phyloP scores from a whole-genome alignment of 1,140 invertebrate genomes.

The Octopus bimaculoides region DNA sequence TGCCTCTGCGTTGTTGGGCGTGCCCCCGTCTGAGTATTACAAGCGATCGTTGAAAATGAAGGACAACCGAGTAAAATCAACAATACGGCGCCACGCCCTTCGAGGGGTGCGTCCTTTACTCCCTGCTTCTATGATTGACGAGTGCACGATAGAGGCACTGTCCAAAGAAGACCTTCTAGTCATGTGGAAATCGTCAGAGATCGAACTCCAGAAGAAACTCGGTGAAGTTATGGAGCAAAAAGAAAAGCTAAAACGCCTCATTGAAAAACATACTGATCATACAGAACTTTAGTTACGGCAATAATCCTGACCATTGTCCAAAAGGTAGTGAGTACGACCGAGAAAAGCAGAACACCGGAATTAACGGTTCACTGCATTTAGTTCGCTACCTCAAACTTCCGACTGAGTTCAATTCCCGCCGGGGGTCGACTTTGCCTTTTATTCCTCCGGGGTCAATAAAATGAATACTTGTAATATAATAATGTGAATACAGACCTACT shows the following conservation, averaged over 20 bases:
- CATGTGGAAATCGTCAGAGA: conserved; percentile 49
- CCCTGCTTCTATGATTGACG: conserved; percentile 35
- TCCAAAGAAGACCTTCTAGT: conserved; percentile 48
- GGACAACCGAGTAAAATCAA: conserved; percentile 48
- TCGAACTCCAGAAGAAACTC: conserved; percentile 42
- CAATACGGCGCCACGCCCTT: conserved; percentile 39
- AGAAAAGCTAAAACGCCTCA: conserved; percentile 23
- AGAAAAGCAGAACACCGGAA: neutral
- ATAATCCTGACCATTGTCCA: too few relatives aligned
- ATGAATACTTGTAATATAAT: too few relatives aligned
- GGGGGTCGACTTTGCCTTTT: neutral
- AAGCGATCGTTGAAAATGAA: conserved; percentile 27
- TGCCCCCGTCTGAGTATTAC: conserved; percentile 18
- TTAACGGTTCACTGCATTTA: neutral
- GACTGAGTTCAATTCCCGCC: neutral
- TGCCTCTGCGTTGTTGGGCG: neutral
- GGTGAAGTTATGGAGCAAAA: conserved; percentile 33
- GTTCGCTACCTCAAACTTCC: neutral
- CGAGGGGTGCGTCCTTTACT: conserved; percentile 33
- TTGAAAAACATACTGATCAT: neutral
- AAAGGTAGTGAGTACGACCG: neutral
- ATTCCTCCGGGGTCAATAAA: neutral
- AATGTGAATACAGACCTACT: too few relatives aligned
- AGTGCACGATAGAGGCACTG: conserved; percentile 44
- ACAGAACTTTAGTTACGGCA: neutral